Evolutionary conservation across 1,140 invertebrate genomes (phyloP), one percentile per base, ranked within the genome.

Genomic region (Helicoverpa zea): DNA sequence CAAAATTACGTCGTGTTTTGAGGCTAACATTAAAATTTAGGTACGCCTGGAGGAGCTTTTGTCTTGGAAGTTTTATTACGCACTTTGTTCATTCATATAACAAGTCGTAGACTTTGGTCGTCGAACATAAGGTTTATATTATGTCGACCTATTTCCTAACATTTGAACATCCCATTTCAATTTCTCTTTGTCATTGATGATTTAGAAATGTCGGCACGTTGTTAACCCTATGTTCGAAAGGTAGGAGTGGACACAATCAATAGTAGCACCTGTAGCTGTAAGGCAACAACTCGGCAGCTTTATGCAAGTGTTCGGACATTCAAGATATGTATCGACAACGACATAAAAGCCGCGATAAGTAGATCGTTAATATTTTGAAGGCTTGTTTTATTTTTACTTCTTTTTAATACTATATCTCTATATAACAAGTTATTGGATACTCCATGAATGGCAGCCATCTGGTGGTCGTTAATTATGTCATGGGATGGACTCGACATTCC

Each of bases 1-100:
- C 74, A 52, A 77, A 77, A 77, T 64, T 77, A 61, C 75, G 61
- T 77, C 59, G 54, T 77, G 47, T 64, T 66, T 77, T 77, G 18
- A 61, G 75, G 47, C 47, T 14, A 54, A 49, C 47, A 77, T 64
- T 54, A 77, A 16, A 64, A 77, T 66, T 51, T 77, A 54, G 56
- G 43, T n/a, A 16, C 47, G 7, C 16, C 30, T 51, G 47, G n/a
- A 63, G 43, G 43, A 63, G 58, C 43, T 23, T 54, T 72, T 72
- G 68, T 72, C 68, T 72, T 72, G 5, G 12, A 72, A 13, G 29
- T 72, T 72, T 72, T 54, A 72, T 72, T 54, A 54, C 68, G 18
- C 14, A 29, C 49, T 54, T 52, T 72, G 52, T 72, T 52, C 23
- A 30, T 72, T 72, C 49, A n/a, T 54, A 11, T 52, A 51, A 72